Evolutionary conservation across 2,888 invertebrate species (phyloP).

Genomic region (Holacanthella duospinosa): DNA sequence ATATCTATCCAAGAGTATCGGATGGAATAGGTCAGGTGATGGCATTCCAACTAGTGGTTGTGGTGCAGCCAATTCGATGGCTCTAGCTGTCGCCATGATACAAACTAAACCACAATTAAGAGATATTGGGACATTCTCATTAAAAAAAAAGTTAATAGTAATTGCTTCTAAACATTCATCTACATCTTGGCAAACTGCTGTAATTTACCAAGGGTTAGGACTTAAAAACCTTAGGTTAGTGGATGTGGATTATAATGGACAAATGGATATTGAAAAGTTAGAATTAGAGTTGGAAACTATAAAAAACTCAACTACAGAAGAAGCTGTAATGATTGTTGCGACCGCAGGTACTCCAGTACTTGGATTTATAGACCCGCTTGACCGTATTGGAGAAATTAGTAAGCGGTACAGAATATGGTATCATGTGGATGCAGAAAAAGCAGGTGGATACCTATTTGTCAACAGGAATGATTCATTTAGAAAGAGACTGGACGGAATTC

Average conservation of each 20-base stretch:
- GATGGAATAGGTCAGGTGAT: background rate
- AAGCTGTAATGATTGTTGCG: constrained; percentile 13
- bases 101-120: background rate
- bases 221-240: constrained; percentile 5
- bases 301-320: background rate
- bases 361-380: constrained; percentile 14
- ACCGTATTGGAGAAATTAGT: constrained; percentile 7
- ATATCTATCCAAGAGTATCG: background rate
- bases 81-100: background rate
- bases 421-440: constrained; percentile 12
- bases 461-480: too few relatives aligned
- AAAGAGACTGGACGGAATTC: background rate
- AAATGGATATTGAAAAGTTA: constrained; percentile 9
- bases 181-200: background rate
- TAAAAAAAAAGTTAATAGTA: background rate
- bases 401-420: constrained; percentile 7
- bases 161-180: background rate
- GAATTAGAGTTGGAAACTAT: background rate
- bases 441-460: background rate
- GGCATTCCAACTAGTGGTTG: background rate
- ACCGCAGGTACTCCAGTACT: constrained; percentile 14
- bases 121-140: background rate
- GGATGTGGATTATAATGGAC: constrained; percentile 6
- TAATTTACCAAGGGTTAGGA: constrained; percentile 8
- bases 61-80: background rate